Evolutionary conservation across 2,888 invertebrate species (phyloP).

Genomic region (Rhodophaea formosa): DNA sequence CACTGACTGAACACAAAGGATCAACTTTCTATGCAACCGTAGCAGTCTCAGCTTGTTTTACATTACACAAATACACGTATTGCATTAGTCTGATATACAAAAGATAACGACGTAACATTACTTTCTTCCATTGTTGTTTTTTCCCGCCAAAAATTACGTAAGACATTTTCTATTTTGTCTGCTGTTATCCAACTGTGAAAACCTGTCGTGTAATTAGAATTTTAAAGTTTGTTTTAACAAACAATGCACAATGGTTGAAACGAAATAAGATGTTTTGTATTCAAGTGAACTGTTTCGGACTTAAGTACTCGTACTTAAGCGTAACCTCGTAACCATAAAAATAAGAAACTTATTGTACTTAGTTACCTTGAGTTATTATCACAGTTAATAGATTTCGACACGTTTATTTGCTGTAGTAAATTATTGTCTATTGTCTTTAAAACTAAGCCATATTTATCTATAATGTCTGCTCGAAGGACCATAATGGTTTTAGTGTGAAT

Average conservation of each 20-base stretch:
- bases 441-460: neutral
- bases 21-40: slow-evolving; percentile 54
- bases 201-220: neutral
- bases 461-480: slow-evolving; percentile 1
- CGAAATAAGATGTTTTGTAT: slow-evolving; percentile 1
- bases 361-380: neutral
- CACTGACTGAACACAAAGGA: slow-evolving; percentile 64
- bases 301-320: neutral
- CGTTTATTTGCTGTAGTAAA: neutral
- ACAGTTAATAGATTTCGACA: neutral
- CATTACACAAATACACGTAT: slow-evolving; percentile 50
- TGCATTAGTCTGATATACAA: slow-evolving; percentile 28
- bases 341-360: neutral
- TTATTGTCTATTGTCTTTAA: neutral
- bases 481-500: neutral
- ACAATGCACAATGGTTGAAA: neutral
- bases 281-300: neutral
- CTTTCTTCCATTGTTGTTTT: slow-evolving; percentile 40
- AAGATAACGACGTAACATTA: slow-evolving; percentile 25
- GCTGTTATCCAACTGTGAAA: slow-evolving; percentile 5
- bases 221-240: neutral
- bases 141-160: slow-evolving; percentile 11
- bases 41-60: slow-evolving; percentile 39
- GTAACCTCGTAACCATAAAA: slow-evolving; percentile 4
- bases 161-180: slow-evolving; percentile 7